These are phyloP conservation scores for Peromyscus polionotus DNA, from an alignment of 2,113 vertebrate species.

Conservation along the genomic window DNA sequence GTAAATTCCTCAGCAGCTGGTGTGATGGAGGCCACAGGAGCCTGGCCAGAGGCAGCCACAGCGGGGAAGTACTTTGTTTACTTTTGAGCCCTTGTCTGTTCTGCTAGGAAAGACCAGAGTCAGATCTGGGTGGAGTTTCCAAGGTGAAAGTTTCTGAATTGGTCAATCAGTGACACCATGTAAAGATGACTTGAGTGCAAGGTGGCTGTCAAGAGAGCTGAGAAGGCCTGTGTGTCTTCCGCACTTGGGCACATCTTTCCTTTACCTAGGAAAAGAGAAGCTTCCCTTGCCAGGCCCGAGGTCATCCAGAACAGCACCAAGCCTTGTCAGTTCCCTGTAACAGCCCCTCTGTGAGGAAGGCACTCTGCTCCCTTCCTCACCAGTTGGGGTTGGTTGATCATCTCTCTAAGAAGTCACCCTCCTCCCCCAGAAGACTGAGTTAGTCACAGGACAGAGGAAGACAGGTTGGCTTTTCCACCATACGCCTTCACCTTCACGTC, in stretches of 20 bases:
- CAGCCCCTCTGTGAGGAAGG: rapidly evolving
- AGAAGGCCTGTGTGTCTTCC: neutral
- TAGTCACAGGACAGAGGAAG: conserved; percentile 51
- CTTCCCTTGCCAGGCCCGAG: conserved; percentile 51
- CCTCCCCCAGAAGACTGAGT: neutral
- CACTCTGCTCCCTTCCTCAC: neutral
- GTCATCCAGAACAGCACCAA: neutral
- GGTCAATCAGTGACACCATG: conserved; percentile 6
- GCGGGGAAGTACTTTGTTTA: conserved; percentile 66
- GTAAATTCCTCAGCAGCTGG: conserved; percentile 54
- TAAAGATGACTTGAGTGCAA: neutral
- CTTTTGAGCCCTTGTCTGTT: neutral
- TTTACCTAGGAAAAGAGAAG: neutral
- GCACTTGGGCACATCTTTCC: neutral
- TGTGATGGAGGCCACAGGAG: conserved; percentile 5
- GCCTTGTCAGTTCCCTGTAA: neutral
- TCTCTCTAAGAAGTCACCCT: neutral
- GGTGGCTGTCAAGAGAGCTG: neutral
- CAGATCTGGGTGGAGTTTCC: conserved; percentile 58
- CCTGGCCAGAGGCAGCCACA: neutral
- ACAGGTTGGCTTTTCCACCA: conserved; percentile 50
- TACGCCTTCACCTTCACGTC: conserved; percentile 65
- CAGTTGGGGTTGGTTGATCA: neutral
- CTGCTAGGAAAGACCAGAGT: neutral
- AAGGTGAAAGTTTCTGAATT: conserved; percentile 68